A percentile compares a stretch with the other conserved stretches of the same genome.
phyloP scores from a whole-genome alignment of 2,888 invertebrate species.

The Mesorhabditis belari region DNA sequence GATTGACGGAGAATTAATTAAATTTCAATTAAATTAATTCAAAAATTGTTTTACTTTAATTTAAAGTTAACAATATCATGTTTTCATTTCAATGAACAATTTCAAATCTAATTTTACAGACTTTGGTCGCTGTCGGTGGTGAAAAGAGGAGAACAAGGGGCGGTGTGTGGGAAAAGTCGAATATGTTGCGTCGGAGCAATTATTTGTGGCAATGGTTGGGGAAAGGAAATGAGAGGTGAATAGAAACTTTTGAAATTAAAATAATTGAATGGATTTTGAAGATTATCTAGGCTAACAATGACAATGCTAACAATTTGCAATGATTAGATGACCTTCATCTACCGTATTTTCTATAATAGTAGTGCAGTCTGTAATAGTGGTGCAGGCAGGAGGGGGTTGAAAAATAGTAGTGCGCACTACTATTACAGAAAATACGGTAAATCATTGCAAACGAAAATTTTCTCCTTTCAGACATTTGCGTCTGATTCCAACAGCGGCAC shows the following conservation, averaged over 20 bases:
- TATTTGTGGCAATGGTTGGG: slow-evolving; percentile 58
- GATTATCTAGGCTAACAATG: too few species aligned
- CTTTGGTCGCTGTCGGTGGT: slow-evolving; percentile 49
- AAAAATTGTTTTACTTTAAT: neutral
- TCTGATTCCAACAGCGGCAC: slow-evolving; percentile 80
- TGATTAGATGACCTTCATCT: neutral
- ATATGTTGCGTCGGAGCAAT: slow-evolving; percentile 75
- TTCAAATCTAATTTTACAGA: slow-evolving; percentile 16
- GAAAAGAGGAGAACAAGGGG: slow-evolving; percentile 49
- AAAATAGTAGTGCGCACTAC: too few species aligned
- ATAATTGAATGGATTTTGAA: too few species aligned
- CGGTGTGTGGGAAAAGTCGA: slow-evolving; percentile 59
- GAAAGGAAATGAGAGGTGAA: slow-evolving; percentile 73
- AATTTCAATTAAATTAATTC: neutral
- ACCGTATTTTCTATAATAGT: too few species aligned
- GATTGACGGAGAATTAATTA: slow-evolving; percentile 3
- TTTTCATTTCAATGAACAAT: neutral
- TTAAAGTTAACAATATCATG: neutral
- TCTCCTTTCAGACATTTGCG: slow-evolving; percentile 66
- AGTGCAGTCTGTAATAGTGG: too few species aligned
- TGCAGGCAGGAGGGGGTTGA: too few species aligned
- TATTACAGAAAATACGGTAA: too few species aligned
- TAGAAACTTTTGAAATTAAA: too few species aligned
- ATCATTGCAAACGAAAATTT: too few species aligned
- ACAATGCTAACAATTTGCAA: too few species aligned